Evolutionary conservation across 2,797 vertebrate genomes (phyloP), one percentile per base, ranked within the genome.

Genomic region (Toxotes lorentzi): DNA sequence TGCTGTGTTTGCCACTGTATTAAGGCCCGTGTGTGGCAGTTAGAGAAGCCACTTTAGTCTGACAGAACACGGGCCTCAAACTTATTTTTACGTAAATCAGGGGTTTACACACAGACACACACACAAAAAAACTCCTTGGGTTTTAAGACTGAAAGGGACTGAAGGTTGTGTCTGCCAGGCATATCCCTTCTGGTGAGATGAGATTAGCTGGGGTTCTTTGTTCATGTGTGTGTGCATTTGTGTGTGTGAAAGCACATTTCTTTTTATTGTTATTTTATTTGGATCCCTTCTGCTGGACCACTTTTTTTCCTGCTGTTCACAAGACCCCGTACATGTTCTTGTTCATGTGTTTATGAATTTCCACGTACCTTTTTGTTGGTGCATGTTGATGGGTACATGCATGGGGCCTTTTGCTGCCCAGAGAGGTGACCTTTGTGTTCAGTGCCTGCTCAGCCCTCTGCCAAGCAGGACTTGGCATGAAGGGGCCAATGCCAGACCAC

Each of bases 391-490:
- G 11, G 16, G 38, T n/a, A 11, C 24, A 32, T 54, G 64, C 48
- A 40, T 12, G 4, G 62, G 72, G 70, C 72, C 32, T 70, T 83
- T n/a, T 82, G 64, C 43, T 47, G 71, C 76, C 72, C 67, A 79
- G 73, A 76, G 76, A 84, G 65, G 57, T 90, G 87, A 91, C 90
- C 88, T 92, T 92, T 67, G 56, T 86, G 89, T 92, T 94, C 88
- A 86, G 82, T 41, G 27, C 19, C 4, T 10, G 66, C 68, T 88
- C 87, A 86, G 79, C 71, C 77, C 43, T 69, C 78, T 78, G 91
- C 83, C 88, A 89, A 76, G 75, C 87, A 82, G 72, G 74, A 75
- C 73, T 73, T 41, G 57, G 69, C 78, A 82, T 79, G 43, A 30
- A 51, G 87, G 61, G 73, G 43, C 71, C 51, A 16, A 21, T 65